Evolutionary conservation across 2,888 invertebrate species (phyloP).

Genomic region (Ganaspis brasiliensis): DNA sequence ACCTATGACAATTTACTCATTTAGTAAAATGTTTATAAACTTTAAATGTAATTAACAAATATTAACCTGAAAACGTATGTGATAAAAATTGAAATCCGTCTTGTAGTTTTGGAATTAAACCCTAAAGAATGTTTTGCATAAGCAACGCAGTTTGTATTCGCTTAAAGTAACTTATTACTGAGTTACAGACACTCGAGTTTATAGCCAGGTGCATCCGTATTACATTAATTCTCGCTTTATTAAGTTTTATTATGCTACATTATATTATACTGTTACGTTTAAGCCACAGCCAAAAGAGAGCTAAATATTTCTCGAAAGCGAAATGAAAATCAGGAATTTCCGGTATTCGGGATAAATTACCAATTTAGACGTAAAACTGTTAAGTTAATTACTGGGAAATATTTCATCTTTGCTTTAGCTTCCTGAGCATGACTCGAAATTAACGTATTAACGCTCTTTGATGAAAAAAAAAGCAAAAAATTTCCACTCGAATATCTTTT

Average conservation of each 20-base stretch:
- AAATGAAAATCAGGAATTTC: slow-evolving; percentile 15
- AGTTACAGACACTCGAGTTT: slow-evolving; percentile 19
- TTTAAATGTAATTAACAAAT: no score
- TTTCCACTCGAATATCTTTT: background rate
- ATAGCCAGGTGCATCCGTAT: slow-evolving; percentile 31
- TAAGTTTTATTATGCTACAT: slow-evolving; percentile 25
- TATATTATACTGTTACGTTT: background rate
- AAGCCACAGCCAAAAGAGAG: background rate
- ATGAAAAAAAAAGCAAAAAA: background rate
- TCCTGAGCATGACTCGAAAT: background rate
- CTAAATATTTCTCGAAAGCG: slow-evolving; percentile 19
- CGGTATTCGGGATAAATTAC: slow-evolving; percentile 10
- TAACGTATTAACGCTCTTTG: slow-evolving; percentile 1
- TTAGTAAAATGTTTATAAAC: no score
- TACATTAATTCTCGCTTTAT: slow-evolving; percentile 41
- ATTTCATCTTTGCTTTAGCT: background rate
- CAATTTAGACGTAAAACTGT: slow-evolving; percentile 8
- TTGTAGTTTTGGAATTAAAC: background rate
- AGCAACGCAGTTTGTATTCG: background rate
- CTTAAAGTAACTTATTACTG: slow-evolving; percentile 15
- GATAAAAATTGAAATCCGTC: no score
- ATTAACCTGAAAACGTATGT: no score
- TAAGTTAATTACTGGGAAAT: slow-evolving; percentile 33
- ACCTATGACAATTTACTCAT: no score
- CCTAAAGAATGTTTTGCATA: slow-evolving; percentile 5